Evolutionary conservation across 30 jellyfish, hydroid and myxozoan species (phyloP).

Genomic region (Pseudorhiza aurosa): DNA sequence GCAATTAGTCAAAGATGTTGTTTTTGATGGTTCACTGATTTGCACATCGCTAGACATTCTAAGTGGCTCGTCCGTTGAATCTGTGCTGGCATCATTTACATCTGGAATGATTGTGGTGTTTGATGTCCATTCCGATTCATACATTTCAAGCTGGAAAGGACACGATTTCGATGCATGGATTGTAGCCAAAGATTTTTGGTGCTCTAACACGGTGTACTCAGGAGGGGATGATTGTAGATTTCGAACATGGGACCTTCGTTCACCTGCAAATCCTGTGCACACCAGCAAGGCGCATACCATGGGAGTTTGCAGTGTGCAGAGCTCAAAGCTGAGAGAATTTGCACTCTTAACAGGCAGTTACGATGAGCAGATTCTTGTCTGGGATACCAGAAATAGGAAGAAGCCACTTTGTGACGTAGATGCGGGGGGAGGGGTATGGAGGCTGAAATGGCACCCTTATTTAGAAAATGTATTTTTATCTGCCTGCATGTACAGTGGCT

Average conservation of each 20-base stretch:
- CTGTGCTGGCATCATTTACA: constrained; percentile 60
- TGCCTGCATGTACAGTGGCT: constrained; percentile 97
- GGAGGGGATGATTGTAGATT: constrained; percentile 91
- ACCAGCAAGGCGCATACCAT: constrained; percentile 67
- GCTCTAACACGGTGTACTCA: constrained; percentile 40
- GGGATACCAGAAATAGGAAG: constrained; percentile 80
- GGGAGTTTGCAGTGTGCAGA: constrained; percentile 94
- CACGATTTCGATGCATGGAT: constrained; percentile 95
- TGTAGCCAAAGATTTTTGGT: constrained; percentile 65
- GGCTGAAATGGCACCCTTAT: constrained; percentile 91
- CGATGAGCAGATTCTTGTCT: constrained; percentile 69
- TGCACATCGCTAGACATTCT: constrained; percentile 76
- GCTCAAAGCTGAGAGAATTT: constrained; percentile 33
- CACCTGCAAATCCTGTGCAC: constrained; percentile 31
- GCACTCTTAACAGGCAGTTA: constrained; percentile 79
- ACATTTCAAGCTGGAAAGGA: constrained; percentile 65
- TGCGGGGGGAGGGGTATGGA: constrained; percentile 97
- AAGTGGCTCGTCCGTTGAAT: background rate
- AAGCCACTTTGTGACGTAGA: constrained; percentile 58
- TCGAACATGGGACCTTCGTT: constrained; percentile 80
- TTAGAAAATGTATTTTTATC: constrained; percentile 43
- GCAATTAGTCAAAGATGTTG: background rate
- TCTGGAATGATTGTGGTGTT: constrained; percentile 63
- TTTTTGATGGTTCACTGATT: constrained; percentile 20
- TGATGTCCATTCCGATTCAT: background rate